These are phyloP conservation scores for Drosophila sproati DNA, from an alignment of 1,140 invertebrate genomes.

Conservation along the genomic window DNA sequence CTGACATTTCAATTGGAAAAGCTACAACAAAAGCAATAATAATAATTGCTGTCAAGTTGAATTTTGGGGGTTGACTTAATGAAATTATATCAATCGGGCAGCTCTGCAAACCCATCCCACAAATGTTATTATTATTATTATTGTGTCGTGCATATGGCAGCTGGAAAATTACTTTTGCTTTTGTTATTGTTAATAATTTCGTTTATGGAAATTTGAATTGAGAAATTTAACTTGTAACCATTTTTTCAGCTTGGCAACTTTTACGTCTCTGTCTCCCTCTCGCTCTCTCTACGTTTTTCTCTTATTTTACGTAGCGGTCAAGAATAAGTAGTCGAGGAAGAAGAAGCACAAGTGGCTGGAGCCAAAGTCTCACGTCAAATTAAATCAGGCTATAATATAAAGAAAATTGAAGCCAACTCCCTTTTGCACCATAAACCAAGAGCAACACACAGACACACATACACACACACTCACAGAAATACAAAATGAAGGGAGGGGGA, in stretches of 20 bases:
- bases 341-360: neutral
- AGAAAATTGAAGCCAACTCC: conserved; percentile 81
- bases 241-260: conserved; percentile 36
- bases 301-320: conserved; percentile 62
- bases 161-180: conserved; percentile 76
- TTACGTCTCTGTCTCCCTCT: conserved; percentile 2
- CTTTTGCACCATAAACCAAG: conserved; percentile 75
- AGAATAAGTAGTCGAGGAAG: conserved; percentile 11
- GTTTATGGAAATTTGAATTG: conserved; percentile 70
- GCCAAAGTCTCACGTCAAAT: conserved; percentile 79
- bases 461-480: too few species aligned
- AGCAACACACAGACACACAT: neutral
- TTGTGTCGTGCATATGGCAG: conserved; percentile 53
- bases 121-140: conserved; percentile 54
- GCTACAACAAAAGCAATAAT: conserved; percentile 27
- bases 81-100: conserved; percentile 78
- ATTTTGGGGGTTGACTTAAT: conserved; percentile 46
- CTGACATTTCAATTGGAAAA: conserved; percentile 27
- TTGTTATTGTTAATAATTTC: conserved; percentile 74
- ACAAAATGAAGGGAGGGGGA: neutral
- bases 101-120: conserved; percentile 45
- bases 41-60: conserved; percentile 36
- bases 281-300: conserved; percentile 7
- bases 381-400: conserved; percentile 82
- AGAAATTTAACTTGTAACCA: conserved; percentile 48